Conservation (phyloP, 2,113 vertebrate genomes). For the Gymnocephalus cernua region DNA sequence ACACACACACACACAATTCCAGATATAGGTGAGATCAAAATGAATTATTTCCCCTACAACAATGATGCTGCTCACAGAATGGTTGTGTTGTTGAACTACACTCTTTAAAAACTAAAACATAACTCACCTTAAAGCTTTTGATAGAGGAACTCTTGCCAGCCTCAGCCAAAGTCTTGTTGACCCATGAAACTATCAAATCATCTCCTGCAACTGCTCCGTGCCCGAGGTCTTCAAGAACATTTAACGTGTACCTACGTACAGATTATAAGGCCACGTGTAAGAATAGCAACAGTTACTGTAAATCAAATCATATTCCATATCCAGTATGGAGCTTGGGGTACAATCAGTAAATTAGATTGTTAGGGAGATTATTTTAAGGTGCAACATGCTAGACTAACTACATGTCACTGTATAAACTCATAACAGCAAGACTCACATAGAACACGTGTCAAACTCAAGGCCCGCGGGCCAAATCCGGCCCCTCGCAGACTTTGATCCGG, state of each 20-base stretch:
- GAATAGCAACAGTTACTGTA: background rate
- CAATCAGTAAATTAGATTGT: no score
- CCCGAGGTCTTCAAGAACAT: constrained; percentile 91
- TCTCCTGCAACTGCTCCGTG: constrained; percentile 93
- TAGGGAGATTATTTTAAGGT: background rate
- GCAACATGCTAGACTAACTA: background rate
- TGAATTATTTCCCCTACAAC: background rate
- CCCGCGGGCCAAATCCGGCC: no score
- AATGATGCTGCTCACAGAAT: background rate
- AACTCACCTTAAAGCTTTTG: constrained; percentile 91
- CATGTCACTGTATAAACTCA: background rate
- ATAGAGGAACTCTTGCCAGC: constrained; percentile 93
- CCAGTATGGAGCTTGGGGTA: background rate
- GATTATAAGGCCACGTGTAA: background rate
- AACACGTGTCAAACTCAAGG: no score
- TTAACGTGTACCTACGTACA: constrained; percentile 90
- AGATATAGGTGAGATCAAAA: background rate
- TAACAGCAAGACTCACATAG: no score
- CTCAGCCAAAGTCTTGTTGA: constrained; percentile 89
- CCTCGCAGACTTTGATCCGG: no score
- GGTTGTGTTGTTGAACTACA: background rate
- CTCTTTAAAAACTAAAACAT: background rate
- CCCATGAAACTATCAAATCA: constrained; percentile 94
- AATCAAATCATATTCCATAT: background rate
- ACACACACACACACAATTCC: no score